Evolutionary conservation across 2,888 invertebrate genomes (phyloP).

Genomic region (Nysson spinosus): DNA sequence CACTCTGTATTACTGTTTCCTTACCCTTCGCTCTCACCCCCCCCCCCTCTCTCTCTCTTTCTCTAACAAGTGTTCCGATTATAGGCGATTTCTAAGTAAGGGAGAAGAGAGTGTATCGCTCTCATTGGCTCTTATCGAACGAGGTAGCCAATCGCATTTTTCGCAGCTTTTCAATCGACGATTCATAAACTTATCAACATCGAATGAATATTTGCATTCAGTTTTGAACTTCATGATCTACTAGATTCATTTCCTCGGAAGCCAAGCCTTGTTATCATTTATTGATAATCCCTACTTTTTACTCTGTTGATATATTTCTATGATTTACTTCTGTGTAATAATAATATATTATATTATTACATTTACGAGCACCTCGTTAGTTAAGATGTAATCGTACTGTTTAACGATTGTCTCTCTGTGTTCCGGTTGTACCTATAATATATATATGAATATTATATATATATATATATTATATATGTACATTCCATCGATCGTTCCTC

Average conservation of each 20-base stretch:
- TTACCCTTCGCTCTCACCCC: slow-evolving; percentile 37
- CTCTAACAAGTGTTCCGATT: slow-evolving; percentile 36
- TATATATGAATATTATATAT: slow-evolving; percentile 37
- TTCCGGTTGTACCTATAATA: slow-evolving; percentile 53
- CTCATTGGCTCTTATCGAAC: slow-evolving; percentile 32
- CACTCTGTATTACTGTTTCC: slow-evolving; percentile 53
- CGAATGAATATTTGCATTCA: no score
- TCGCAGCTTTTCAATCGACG: neutral
- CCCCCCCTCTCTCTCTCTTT: no score
- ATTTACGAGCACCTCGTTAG: slow-evolving; percentile 23
- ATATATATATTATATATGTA: slow-evolving; percentile 37
- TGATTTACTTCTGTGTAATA: no score
- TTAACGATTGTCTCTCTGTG: slow-evolving; percentile 62
- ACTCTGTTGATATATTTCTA: no score
- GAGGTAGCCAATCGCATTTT: neutral
- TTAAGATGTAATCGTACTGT: slow-evolving; percentile 46
- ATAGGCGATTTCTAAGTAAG: slow-evolving; percentile 22
- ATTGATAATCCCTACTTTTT: no score
- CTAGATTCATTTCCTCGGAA: no score
- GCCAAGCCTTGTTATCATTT: no score
- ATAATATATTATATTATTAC: no score
- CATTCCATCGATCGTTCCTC: slow-evolving; percentile 56
- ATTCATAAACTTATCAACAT: no score
- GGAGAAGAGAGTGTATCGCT: slow-evolving; percentile 33
- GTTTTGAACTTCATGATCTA: no score